Percentiles rank a stretch among this genome's conserved stretches.
These are phyloP conservation scores for Sebastes flavidus DNA, from an alignment of 2,797 vertebrate genomes.

Conservation along the genomic window DNA sequence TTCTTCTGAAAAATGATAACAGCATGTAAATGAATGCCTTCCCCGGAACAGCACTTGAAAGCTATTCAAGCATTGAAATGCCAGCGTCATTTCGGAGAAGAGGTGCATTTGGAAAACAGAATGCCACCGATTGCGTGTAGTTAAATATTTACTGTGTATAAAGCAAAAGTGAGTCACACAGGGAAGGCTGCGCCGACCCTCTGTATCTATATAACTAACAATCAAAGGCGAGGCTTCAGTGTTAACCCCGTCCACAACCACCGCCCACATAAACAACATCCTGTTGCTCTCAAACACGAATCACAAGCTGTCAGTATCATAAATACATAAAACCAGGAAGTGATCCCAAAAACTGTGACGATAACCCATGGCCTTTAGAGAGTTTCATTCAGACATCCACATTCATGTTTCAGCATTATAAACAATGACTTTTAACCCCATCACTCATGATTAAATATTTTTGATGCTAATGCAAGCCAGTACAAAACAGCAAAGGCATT, in stretches of 20 bases:
- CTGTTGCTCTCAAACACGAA: not conserved
- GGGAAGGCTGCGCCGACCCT: constrained; percentile 37
- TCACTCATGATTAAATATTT: not conserved
- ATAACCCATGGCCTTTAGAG: not conserved
- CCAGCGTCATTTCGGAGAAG: constrained; percentile 42
- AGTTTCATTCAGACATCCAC: not conserved
- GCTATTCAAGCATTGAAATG: constrained; percentile 7
- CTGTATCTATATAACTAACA: constrained; percentile 46
- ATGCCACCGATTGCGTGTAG: constrained; percentile 39
- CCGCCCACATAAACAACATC: not conserved
- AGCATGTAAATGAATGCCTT: constrained; percentile 42
- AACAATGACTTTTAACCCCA: not conserved
- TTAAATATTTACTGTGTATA: constrained; percentile 72
- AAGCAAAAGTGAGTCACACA: constrained; percentile 64
- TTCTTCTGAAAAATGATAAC: constrained; percentile 24
- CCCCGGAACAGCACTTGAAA: not conserved
- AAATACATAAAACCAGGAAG: constrained; percentile 8
- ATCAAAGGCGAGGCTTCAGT: constrained; percentile 38
- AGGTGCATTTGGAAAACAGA: constrained; percentile 35
- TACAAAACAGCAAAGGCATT: not conserved
- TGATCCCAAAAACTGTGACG: not conserved
- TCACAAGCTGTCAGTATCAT: not conserved
- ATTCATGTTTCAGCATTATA: not conserved
- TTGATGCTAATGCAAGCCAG: not conserved
- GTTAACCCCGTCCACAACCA: constrained; percentile 6